These are phyloP conservation scores for Habrosyne pyritoides DNA, from an alignment of 2,888 invertebrate species.

Conservation along the genomic window DNA sequence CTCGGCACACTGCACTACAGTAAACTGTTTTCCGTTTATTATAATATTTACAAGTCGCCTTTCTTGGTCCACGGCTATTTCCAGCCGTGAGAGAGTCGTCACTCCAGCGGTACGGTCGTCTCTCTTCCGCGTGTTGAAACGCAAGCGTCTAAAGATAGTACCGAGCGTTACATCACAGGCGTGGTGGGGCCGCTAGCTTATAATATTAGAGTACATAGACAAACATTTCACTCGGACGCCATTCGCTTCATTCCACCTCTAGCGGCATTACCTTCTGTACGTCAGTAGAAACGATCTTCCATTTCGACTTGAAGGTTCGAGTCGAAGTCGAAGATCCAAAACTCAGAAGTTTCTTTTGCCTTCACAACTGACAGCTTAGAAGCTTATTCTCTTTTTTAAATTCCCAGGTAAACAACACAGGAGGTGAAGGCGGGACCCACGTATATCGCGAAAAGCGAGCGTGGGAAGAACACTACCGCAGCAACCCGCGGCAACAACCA, in stretches of 20 bases:
- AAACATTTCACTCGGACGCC: conserved; percentile 78
- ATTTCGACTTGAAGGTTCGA: conserved; percentile 30
- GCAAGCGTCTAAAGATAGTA: conserved; percentile 74
- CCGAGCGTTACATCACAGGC: conserved; percentile 77
- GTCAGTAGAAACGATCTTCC: conserved; percentile 45
- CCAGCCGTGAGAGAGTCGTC: conserved; percentile 71
- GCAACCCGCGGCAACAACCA: conserved; percentile 83
- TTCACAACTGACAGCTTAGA: neutral
- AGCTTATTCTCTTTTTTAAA: conserved; percentile 19
- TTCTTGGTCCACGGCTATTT: conserved; percentile 85
- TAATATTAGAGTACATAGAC: conserved; percentile 82
- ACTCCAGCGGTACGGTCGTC: conserved; percentile 66
- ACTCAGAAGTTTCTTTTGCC: conserved; percentile 21
- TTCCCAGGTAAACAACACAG: conserved; percentile 70
- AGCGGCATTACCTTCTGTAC: conserved; percentile 69
- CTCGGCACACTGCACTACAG: conserved; percentile 83
- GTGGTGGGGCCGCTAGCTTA: conserved; percentile 78
- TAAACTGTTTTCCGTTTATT: conserved; percentile 78
- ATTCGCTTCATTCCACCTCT: conserved; percentile 72
- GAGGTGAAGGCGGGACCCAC: conserved; percentile 79
- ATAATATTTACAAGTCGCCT: conserved; percentile 84
- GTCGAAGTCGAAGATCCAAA: conserved; percentile 11
- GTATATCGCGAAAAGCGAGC: conserved; percentile 86
- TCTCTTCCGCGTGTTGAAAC: conserved; percentile 55
- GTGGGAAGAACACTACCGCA: conserved; percentile 81